phyloP scores from a whole-genome alignment of 2,113 vertebrate species.

The Bujurquina vittata region DNA sequence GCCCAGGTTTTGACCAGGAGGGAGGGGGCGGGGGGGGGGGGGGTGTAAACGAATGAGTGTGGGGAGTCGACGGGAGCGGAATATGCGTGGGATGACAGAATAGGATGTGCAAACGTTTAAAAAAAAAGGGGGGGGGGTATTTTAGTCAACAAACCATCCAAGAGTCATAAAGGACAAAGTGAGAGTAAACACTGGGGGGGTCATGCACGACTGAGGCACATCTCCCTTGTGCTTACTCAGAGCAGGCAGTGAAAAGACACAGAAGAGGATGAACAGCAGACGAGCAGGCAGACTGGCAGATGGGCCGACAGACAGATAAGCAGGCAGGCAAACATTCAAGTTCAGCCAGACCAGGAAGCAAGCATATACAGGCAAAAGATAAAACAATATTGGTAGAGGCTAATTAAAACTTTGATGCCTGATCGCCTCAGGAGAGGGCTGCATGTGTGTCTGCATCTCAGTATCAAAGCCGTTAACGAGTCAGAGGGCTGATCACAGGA shows the following conservation, averaged over 20 bases:
- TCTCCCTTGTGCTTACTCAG: constrained; percentile 21
- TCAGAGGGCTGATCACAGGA: constrained; percentile 59
- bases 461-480: constrained; percentile 49
- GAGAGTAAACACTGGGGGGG: background rate
- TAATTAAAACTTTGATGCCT: constrained; percentile 43
- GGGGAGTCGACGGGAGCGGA: constrained; percentile 21
- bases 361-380: background rate
- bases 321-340: constrained; percentile 26
- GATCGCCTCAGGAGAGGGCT: background rate
- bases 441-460: background rate
- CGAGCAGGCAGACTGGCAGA: constrained; percentile 33
- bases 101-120: constrained; percentile 26
- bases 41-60: constrained; percentile 23
- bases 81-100: constrained; percentile 49
- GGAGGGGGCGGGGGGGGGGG: no score
- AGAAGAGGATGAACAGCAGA: constrained; percentile 8
- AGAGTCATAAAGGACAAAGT: constrained; percentile 11
- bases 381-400: constrained; percentile 8
- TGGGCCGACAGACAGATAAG: constrained; percentile 30
- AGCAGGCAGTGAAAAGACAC: constrained; percentile 17
- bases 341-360: background rate
- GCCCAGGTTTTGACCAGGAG: no score
- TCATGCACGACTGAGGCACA: background rate
- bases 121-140: constrained; percentile 34
- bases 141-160: constrained; percentile 42